These are phyloP conservation scores for Chascanopsetta lugubris DNA, from an alignment of 2,113 vertebrate genomes.

Conservation along the genomic window DNA sequence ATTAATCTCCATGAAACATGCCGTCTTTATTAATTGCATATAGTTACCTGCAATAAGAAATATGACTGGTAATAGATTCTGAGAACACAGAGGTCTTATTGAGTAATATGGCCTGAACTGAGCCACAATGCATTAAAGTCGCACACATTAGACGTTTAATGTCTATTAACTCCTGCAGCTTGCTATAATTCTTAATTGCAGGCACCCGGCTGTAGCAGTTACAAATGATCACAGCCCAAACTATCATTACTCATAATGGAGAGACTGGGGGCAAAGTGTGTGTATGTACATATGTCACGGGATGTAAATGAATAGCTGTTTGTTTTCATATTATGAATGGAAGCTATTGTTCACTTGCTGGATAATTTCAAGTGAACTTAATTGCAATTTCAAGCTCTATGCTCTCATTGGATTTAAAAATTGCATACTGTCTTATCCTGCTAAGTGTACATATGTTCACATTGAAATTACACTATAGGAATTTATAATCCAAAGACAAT, in stretches of 20 bases:
- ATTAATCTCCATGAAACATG: slow-evolving; percentile 22
- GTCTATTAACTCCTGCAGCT: slow-evolving; percentile 53
- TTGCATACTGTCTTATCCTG: no score
- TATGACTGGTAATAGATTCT: slow-evolving; percentile 13
- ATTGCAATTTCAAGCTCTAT: neutral
- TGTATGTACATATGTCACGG: slow-evolving; percentile 1
- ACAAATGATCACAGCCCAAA: slow-evolving; percentile 35
- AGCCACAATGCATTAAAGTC: slow-evolving; percentile 39
- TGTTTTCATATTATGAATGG: slow-evolving; percentile 13
- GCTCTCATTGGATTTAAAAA: neutral
- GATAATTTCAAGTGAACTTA: neutral
- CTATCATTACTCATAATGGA: slow-evolving; percentile 59
- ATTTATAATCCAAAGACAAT: no score
- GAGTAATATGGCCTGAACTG: slow-evolving; percentile 17
- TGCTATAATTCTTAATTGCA: slow-evolving; percentile 56
- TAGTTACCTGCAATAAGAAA: slow-evolving; percentile 15
- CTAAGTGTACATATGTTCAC: no score
- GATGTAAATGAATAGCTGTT: slow-evolving; percentile 1
- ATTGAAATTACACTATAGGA: no score
- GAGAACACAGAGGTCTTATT: slow-evolving; percentile 12
- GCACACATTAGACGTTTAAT: slow-evolving; percentile 52
- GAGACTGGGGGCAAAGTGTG: slow-evolving; percentile 13
- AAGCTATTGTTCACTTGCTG: neutral
- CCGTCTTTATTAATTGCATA: slow-evolving; percentile 37
- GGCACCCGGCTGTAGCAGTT: slow-evolving; percentile 35